These are phyloP conservation scores for Alfaro cultratus DNA, from an alignment of 2,797 vertebrate genomes.

Conservation along the genomic window DNA sequence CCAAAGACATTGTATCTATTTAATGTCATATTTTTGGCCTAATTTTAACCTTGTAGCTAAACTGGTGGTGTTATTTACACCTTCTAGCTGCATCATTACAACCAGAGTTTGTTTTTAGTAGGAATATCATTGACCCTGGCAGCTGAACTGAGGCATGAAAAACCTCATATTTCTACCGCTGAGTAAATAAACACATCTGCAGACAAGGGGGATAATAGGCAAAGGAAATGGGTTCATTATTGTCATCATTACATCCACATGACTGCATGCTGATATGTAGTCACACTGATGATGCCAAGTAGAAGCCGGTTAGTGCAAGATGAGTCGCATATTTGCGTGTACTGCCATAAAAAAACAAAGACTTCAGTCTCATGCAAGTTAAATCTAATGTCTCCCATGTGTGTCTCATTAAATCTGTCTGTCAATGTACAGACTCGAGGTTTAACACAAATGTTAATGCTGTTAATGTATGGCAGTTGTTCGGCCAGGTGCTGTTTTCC, in stretches of 20 bases:
- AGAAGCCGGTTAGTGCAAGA: constrained; percentile 8
- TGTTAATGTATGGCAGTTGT: constrained; percentile 50
- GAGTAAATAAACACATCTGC: constrained; percentile 57
- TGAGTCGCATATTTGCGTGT: constrained; percentile 7
- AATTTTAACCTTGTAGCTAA: constrained; percentile 13
- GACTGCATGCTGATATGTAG: not conserved
- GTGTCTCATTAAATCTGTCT: constrained; percentile 48
- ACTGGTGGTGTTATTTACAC: constrained; percentile 22
- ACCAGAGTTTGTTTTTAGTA: constrained; percentile 11
- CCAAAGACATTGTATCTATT: not conserved
- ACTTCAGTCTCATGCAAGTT: constrained; percentile 27
- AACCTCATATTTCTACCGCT: constrained; percentile 53
- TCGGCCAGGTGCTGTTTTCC: constrained; percentile 22
- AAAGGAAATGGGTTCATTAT: constrained; percentile 62
- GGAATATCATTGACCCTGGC: constrained; percentile 1
- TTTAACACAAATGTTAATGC: constrained; percentile 40
- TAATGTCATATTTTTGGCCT: not conserved
- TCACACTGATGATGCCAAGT: not conserved
- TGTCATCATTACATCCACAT: constrained; percentile 25
- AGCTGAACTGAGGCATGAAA: constrained; percentile 29
- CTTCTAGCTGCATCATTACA: constrained; percentile 30
- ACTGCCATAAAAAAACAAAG: constrained; percentile 25
- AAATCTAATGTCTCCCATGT: constrained; percentile 53
- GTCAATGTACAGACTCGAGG: constrained; percentile 32
- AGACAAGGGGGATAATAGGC: constrained; percentile 46